A percentile compares a stretch with the other conserved stretches of the same genome.
These are phyloP conservation scores for Oligia latruncula DNA, from an alignment of 2,888 invertebrate species.

Conservation along the genomic window DNA sequence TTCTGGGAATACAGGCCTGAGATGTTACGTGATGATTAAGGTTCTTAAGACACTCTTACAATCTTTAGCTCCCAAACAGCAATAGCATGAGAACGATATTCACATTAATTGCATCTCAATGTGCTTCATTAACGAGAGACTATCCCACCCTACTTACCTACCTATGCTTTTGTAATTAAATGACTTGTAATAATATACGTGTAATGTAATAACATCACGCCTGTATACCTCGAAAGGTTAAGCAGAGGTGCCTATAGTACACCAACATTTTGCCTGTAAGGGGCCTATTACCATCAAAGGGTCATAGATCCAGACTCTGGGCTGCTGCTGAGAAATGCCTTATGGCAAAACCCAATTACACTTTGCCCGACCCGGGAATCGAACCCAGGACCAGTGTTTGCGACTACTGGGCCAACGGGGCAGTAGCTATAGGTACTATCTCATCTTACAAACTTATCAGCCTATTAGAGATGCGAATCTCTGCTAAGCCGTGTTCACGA, in stretches of 20 bases:
- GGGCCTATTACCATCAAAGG: neutral
- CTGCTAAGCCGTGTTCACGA: no score
- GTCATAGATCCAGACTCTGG: neutral
- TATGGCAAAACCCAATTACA: neutral
- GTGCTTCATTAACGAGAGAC: slow-evolving; percentile 1
- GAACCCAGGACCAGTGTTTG: neutral
- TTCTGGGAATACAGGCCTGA: neutral
- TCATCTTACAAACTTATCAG: slow-evolving; percentile 17
- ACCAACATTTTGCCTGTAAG: neutral
- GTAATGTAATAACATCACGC: neutral
- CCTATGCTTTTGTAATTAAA: slow-evolving; percentile 16
- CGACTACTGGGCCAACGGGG: neutral
- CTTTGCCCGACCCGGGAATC: no score
- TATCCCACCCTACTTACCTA: slow-evolving; percentile 44
- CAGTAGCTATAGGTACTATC: neutral
- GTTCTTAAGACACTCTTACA: neutral
- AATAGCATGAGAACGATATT: slow-evolving; percentile 27
- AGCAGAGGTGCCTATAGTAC: neutral
- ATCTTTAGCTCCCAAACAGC: slow-evolving; percentile 3
- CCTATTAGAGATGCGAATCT: no score
- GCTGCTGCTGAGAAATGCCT: neutral
- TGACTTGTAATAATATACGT: neutral
- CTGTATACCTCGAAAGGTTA: neutral
- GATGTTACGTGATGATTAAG: neutral
- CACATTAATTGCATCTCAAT: neutral